Conservation (phyloP, 2,113 vertebrate genomes). For the Ciconia stormi region DNA sequence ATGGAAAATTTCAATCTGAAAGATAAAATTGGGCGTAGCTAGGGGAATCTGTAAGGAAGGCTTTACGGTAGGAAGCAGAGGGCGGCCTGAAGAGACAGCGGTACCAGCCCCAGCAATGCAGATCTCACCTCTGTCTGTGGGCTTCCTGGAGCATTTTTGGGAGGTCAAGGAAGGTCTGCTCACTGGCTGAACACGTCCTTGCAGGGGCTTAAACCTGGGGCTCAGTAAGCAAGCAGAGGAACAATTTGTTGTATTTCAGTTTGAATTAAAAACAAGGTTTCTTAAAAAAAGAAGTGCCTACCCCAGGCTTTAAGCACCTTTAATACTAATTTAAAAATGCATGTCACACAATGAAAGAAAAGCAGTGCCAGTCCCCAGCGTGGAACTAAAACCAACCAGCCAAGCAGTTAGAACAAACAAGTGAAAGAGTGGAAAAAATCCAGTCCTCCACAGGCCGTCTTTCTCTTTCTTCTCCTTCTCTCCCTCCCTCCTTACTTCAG, state of each 20-base stretch:
- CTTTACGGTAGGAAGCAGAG: not conserved
- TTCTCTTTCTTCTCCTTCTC: not conserved
- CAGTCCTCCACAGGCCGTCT: not conserved
- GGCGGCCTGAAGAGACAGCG: not conserved
- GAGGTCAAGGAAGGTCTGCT: not conserved
- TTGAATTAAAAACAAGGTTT: not conserved
- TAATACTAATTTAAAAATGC: slow-evolving; percentile 3
- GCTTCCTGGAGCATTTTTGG: not conserved
- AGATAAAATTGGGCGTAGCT: not conserved
- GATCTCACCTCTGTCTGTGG: not conserved
- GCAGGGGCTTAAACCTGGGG: not conserved
- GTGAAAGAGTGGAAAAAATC: not conserved
- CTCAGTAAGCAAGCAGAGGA: not conserved
- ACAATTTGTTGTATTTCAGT: not conserved
- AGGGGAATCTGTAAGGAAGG: not conserved
- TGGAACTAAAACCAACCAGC: slow-evolving; percentile 19
- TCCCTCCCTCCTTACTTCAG: not conserved
- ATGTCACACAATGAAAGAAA: slow-evolving; percentile 10
- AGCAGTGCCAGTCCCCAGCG: not conserved
- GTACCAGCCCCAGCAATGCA: not conserved
- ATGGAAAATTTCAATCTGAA: not conserved
- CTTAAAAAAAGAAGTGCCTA: not conserved
- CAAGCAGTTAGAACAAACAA: slow-evolving; percentile 12
- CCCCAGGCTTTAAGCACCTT: not conserved
- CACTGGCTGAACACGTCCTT: not conserved